phyloP scores from a whole-genome alignment of 2,888 invertebrate genomes.

The Callyntrura sp. region DNA sequence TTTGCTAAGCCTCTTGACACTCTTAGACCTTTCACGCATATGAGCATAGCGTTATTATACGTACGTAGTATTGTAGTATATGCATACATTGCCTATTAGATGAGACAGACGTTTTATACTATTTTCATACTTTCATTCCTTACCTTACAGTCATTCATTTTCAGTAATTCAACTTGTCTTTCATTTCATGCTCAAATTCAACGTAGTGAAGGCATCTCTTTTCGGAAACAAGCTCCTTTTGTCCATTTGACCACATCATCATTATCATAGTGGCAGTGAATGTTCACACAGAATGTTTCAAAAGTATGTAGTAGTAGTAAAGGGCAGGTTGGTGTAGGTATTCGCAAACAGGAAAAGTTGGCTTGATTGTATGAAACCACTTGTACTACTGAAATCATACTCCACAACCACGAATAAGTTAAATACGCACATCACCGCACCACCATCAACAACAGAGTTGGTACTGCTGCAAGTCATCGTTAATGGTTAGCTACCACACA shows the following conservation, averaged over 20 bases:
- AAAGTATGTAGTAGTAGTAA: neutral
- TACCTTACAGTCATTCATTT: slow-evolving; percentile 52
- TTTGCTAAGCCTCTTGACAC: slow-evolving; percentile 28
- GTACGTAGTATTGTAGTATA: neutral
- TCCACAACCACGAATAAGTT: slow-evolving; percentile 60
- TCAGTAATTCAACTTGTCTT: slow-evolving; percentile 52
- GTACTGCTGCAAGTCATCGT: slow-evolving; percentile 23
- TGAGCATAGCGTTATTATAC: neutral
- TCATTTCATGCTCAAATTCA: slow-evolving; percentile 23
- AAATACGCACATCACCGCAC: slow-evolving; percentile 26
- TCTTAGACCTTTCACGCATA: slow-evolving; percentile 14
- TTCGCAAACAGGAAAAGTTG: slow-evolving; percentile 60
- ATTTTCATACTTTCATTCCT: slow-evolving; percentile 34
- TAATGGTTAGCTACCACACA: slow-evolving; percentile 30
- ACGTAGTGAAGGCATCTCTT: slow-evolving; percentile 35
- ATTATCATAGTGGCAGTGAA: neutral
- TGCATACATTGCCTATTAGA: no score
- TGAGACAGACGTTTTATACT: neutral
- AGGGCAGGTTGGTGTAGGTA: neutral
- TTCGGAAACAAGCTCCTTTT: slow-evolving; percentile 54
- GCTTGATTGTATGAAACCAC: slow-evolving; percentile 42
- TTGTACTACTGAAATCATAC: slow-evolving; percentile 68
- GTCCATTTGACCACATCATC: neutral
- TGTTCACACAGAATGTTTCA: neutral
- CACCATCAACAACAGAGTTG: slow-evolving; percentile 7